phyloP scores from a whole-genome alignment of 2,113 vertebrate species.

The Eolophus roseicapilla region DNA sequence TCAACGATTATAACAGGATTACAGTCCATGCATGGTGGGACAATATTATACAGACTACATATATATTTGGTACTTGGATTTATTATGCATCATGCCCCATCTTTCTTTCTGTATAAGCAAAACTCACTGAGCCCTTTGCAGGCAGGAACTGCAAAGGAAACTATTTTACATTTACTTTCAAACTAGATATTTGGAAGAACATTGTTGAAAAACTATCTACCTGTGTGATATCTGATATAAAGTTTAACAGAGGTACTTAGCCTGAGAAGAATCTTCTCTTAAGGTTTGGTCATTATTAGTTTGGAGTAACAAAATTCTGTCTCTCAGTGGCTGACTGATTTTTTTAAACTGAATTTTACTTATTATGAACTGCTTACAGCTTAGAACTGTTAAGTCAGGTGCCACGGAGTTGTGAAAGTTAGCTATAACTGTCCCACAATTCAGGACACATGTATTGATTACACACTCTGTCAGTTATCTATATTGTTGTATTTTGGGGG shows the following conservation, averaged over 20 bases:
- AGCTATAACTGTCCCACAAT: neutral
- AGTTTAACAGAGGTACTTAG: neutral
- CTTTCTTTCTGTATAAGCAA: neutral
- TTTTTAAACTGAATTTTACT: neutral
- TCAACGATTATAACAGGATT: neutral
- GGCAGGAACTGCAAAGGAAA: neutral
- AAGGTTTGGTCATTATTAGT: neutral
- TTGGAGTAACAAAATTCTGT: neutral
- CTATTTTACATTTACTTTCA: neutral
- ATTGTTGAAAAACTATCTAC: neutral
- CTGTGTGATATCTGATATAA: neutral
- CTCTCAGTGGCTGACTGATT: neutral
- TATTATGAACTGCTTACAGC: neutral
- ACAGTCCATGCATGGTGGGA: neutral
- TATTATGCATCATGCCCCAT: neutral
- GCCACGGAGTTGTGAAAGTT: neutral
- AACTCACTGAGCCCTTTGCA: neutral
- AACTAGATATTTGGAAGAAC: neutral
- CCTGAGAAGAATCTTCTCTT: neutral
- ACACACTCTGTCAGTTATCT: neutral
- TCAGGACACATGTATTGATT: neutral
- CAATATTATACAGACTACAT: neutral
- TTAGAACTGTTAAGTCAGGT: neutral
- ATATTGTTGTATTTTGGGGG: neutral
- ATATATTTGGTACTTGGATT: neutral